Base-by-base conservation (phyloP, 2,888 invertebrate species). In the Rhabditophanes sp. region DNA sequence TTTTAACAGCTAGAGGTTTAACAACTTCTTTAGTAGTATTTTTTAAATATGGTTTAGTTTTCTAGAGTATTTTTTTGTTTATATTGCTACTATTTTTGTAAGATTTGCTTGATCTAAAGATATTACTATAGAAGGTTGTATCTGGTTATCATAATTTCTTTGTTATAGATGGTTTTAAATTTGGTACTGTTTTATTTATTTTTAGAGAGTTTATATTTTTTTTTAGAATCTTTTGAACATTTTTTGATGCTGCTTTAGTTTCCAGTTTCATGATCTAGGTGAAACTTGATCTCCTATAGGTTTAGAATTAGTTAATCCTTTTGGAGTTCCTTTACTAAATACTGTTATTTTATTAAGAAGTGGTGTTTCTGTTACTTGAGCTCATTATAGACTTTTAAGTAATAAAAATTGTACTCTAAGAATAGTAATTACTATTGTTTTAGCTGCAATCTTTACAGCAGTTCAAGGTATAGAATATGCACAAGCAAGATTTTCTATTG, bases 121-220 rank as follows among this genome's bases (percentile, higher is more conserved):
- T 53, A 46, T 53, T 46, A 39, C 42, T 39, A 42, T 45, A 33
- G 54, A 54, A 30, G 50, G 50, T 40, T 38, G n/a, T 50, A 43
- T 42, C 46, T 3, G 54, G 54, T 41, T 50, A 52, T 39, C 52
- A 53, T 49, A 54, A 48, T 48, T 53, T 55, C 47, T 48, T 44
- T 47, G 48, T 55, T 35, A 48, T 50, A 44, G 54, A 54, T 40
- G 50, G 51, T 35, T 51, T 55, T 47, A 55, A 55, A 37, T 48
- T 49, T 42, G 77, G 77, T 50, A 78, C 78, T 75, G 75, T 78
- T 64, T 64, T 78, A 69, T 78, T 78, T 72, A 77, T 78, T 75
- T 65, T 74, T 4, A 78, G 77, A 29, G 77, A 78, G 74, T 66
- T 78, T 46, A 68, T 76, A 47, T 75, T 73, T 60, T 75, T 75